These are phyloP conservation scores for Hydrotaea diabolus DNA, from an alignment of 2,888 invertebrate genomes.

Conservation along the genomic window DNA sequence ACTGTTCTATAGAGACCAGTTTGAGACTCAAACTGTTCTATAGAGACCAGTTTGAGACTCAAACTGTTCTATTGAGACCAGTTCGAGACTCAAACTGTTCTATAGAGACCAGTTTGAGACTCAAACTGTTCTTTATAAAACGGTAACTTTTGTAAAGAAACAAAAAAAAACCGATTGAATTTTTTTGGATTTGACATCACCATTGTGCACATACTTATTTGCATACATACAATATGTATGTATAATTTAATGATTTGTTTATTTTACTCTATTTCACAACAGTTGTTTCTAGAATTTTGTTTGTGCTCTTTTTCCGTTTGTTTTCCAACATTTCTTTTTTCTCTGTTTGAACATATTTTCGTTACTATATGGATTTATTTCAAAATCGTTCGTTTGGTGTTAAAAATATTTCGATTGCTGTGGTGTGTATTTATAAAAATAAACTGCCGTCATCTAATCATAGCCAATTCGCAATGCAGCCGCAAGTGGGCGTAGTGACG, in stretches of 20 bases:
- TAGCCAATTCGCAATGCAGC: constrained; percentile 27
- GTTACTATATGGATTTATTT: constrained; percentile 19
- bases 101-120: no score
- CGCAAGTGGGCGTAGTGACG: constrained; percentile 38
- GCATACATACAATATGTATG: neutral
- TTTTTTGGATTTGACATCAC: no score
- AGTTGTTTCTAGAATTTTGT: constrained; percentile 64
- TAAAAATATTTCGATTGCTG: constrained; percentile 3
- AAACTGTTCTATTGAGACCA: no score
- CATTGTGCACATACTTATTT: neutral
- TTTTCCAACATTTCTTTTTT: constrained; percentile 22
- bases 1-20: no score
- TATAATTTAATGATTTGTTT: constrained; percentile 6
- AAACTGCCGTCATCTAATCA: constrained; percentile 29
- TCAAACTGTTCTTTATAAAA: no score
- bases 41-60: no score
- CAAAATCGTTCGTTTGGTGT: constrained; percentile 4
- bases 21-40: no score
- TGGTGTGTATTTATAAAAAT: neutral
- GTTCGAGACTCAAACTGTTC: no score
- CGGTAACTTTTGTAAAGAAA: no score
- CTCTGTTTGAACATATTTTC: constrained; percentile 44
- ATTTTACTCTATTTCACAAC: constrained; percentile 9
- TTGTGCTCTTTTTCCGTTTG: constrained; percentile 25
- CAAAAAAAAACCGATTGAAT: no score